phyloP scores from a whole-genome alignment of 2,797 vertebrate species.

The Natrix natrix region DNA sequence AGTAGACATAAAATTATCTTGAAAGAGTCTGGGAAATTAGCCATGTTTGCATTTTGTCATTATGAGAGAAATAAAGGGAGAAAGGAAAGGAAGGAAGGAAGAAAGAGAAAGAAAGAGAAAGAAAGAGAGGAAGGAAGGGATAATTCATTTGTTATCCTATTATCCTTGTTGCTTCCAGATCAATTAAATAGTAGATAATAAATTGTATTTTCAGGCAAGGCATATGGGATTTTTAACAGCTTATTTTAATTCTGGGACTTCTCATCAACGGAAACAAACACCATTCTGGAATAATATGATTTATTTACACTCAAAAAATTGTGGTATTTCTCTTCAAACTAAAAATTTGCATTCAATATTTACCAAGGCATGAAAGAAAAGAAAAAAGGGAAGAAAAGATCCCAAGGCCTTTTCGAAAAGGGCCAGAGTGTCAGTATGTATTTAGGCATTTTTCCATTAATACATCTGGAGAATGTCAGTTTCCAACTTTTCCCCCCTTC shows the following conservation, averaged over 20 bases:
- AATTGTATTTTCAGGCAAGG: not conserved
- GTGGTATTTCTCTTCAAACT: not conserved
- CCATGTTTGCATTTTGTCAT: slow-evolving; percentile 23
- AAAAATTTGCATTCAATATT: not conserved
- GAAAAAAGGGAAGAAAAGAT: not conserved
- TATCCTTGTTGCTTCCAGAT: slow-evolving; percentile 15
- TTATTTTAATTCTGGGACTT: slow-evolving; percentile 6
- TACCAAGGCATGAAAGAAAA: not conserved
- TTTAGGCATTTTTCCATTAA: not conserved
- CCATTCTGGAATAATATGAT: not conserved
- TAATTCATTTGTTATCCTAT: not conserved
- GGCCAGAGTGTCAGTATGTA: not conserved
- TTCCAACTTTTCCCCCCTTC: not conserved
- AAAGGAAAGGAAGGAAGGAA: not conserved
- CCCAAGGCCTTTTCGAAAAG: not conserved
- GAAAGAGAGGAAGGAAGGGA: not conserved
- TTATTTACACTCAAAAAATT: not conserved
- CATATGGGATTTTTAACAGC: not conserved
- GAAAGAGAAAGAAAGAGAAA: not conserved
- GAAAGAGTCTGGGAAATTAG: slow-evolving; percentile 36
- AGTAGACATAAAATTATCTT: slow-evolving; percentile 46
- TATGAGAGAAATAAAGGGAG: not conserved
- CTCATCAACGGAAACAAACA: not conserved
- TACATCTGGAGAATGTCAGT: not conserved
- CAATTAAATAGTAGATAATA: not conserved